These are phyloP conservation scores for Eulemur rufifrons DNA, from an alignment of 2,113 vertebrate species.

Conservation along the genomic window DNA sequence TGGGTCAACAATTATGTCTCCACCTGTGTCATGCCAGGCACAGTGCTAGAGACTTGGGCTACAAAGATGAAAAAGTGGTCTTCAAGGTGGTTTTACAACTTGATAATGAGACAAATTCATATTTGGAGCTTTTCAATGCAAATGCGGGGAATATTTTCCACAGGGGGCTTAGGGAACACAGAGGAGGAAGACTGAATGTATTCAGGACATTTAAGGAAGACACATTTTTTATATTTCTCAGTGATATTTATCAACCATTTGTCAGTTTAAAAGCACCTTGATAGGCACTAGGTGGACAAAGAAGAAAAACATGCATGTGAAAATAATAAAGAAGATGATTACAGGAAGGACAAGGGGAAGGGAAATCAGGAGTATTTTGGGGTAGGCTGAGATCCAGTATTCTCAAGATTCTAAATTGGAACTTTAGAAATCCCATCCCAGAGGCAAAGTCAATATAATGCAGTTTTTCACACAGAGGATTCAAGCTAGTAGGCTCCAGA, in stretches of 20 bases:
- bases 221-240: background rate
- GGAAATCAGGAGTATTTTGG: background rate
- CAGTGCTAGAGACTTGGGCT: background rate
- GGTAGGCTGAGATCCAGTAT: background rate
- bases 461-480: background rate
- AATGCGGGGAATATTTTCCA: background rate
- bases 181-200: background rate
- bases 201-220: background rate
- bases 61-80: background rate
- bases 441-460: background rate
- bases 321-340: background rate
- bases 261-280: background rate
- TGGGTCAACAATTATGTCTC: background rate
- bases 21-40: background rate
- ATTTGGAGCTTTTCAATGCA: background rate
- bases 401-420: background rate
- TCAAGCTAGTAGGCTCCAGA: background rate
- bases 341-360: background rate
- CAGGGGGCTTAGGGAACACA: background rate
- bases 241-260: background rate
- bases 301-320: background rate
- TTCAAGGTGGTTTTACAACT: background rate
- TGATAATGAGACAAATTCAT: background rate
- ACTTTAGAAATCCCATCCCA: background rate
- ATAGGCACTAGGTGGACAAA: background rate